Conservation (phyloP, 2,113 vertebrate species). For the Toxostoma redivivum region DNA sequence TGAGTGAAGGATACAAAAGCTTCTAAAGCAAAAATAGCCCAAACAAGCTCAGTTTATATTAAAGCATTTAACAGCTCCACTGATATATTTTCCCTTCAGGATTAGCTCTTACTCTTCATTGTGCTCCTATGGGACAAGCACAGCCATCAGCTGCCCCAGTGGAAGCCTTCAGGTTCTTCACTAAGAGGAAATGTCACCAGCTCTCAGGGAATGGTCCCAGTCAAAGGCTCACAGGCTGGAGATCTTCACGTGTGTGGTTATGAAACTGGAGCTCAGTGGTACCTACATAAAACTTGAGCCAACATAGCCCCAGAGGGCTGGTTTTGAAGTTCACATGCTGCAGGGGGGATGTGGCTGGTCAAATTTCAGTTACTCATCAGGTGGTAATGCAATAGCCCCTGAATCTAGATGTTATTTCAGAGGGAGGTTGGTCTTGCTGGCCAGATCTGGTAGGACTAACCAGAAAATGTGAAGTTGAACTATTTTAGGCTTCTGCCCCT, state of each 20-base stretch:
- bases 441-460: neutral
- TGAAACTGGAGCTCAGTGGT: neutral
- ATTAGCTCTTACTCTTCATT: neutral
- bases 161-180: neutral
- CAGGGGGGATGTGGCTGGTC: slow-evolving; percentile 4
- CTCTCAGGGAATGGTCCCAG: neutral
- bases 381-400: slow-evolving; percentile 42
- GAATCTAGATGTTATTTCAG: slow-evolving; percentile 5
- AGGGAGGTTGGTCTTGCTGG: neutral
- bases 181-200: neutral
- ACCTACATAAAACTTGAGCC: slow-evolving; percentile 39
- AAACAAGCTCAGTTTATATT: neutral
- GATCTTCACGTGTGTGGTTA: neutral
- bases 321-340: slow-evolving; percentile 34
- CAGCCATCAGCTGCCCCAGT: neutral
- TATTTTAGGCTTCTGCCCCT: slow-evolving; percentile 1
- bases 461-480: slow-evolving; percentile 17
- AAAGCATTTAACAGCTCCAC: neutral
- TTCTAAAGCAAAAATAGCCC: neutral
- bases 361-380: slow-evolving; percentile 55
- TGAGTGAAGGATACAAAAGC: neutral
- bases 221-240: neutral
- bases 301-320: neutral
- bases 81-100: neutral
- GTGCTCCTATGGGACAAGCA: rapidly evolving